These are phyloP conservation scores for Megaceryle alcyon DNA, from an alignment of 2,797 vertebrate species.

Conservation along the genomic window DNA sequence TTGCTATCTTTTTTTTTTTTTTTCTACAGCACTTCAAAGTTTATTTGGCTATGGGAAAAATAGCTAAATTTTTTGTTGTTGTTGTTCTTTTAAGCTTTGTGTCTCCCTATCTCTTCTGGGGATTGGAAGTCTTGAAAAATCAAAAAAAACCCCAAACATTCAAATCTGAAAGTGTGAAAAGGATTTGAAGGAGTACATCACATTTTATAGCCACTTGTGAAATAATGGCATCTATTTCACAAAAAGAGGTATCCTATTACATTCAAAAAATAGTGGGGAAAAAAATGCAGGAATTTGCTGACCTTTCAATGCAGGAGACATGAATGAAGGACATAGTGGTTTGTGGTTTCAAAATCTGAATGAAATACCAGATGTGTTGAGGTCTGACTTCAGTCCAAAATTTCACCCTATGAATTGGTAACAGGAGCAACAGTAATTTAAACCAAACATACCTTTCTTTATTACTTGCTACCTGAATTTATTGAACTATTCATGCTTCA, in stretches of 20 bases:
- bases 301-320: background rate
- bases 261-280: background rate
- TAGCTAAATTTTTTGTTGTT: background rate
- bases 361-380: background rate
- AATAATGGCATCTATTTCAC: background rate
- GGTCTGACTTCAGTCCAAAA: background rate
- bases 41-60: background rate
- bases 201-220: background rate
- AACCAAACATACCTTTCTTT: background rate
- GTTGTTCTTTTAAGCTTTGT: background rate
- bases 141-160: too few relatives aligned
- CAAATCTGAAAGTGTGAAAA: background rate
- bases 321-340: background rate
- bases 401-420: background rate
- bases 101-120: background rate
- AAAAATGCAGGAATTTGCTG: background rate
- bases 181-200: background rate
- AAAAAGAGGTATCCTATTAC: background rate
- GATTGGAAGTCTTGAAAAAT: background rate
- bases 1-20: background rate
- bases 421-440: background rate
- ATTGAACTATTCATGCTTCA: background rate
- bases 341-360: background rate
- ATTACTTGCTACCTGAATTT: background rate
- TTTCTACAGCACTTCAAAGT: background rate